These are phyloP conservation scores for Sanderia malayensis DNA, from an alignment of 30 jellyfish, hydroid and myxozoan species.

Conservation along the genomic window DNA sequence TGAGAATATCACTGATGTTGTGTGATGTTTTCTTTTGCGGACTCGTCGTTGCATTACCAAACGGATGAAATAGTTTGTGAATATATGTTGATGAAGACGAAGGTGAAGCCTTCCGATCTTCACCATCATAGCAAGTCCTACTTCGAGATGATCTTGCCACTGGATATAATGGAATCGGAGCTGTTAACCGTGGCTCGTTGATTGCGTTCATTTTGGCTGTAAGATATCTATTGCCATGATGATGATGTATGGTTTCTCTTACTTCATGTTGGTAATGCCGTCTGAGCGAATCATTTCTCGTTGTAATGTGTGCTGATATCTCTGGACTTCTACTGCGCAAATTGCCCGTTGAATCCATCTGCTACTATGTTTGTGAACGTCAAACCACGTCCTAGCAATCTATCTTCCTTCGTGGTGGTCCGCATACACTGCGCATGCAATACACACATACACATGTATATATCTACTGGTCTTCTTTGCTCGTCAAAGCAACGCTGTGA, in stretches of 20 bases:
- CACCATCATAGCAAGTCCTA: not conserved
- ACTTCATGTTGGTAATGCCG: no score
- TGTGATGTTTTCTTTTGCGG: slow-evolving; percentile 36
- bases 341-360: not conserved
- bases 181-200: slow-evolving; percentile 40
- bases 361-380: no score
- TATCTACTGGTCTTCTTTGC: not conserved
- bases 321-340: not conserved
- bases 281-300: no score
- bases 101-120: not conserved
- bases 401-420: not conserved
- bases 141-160: slow-evolving; percentile 26
- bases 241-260: no score
- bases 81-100: not conserved
- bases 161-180: slow-evolving; percentile 56
- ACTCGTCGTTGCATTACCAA: not conserved
- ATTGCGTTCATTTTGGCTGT: slow-evolving; percentile 15
- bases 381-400: no score
- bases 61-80: slow-evolving; percentile 15
- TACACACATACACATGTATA: no score
- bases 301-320: not conserved
- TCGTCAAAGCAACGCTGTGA: not conserved
- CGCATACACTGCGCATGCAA: not conserved
- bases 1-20: slow-evolving; percentile 49
- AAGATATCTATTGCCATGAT: no score